Evolutionary conservation across 2,797 vertebrate genomes (phyloP).

Genomic region (Rhynchonycteris naso): DNA sequence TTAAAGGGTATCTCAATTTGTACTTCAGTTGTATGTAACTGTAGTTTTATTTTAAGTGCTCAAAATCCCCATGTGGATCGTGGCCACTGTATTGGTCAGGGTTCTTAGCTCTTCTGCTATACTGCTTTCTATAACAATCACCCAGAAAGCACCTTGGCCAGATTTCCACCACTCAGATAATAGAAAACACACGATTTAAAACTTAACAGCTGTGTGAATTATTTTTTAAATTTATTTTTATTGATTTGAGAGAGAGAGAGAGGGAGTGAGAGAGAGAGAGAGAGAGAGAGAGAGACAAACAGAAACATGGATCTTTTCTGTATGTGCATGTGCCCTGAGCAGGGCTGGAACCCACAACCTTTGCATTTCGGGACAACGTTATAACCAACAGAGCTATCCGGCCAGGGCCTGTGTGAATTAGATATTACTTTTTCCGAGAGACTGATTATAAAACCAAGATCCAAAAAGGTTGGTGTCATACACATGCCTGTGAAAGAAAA

Average conservation of each 20-base stretch:
- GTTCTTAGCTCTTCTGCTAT: background rate
- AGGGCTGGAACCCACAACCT: too few relatives aligned
- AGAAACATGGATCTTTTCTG: too few relatives aligned
- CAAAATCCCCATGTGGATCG: background rate
- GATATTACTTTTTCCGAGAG: background rate
- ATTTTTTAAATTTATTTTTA: too few relatives aligned
- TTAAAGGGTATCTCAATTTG: background rate
- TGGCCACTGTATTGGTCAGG: too few relatives aligned
- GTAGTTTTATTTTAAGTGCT: background rate
- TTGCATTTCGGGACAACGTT: too few relatives aligned
- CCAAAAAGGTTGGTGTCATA: background rate
- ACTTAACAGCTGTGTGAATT: background rate
- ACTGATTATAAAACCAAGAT: background rate
- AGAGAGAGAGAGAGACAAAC: too few relatives aligned
- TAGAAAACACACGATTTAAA: background rate
- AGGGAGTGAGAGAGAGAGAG: too few relatives aligned
- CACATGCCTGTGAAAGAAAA: background rate
- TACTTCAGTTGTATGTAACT: background rate
- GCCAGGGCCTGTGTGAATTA: background rate
- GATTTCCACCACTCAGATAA: background rate
- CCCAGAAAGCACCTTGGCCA: background rate
- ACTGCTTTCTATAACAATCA: background rate
- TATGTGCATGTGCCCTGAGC: too few relatives aligned
- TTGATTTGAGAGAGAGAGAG: too few relatives aligned
- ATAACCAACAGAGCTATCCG: too few relatives aligned